Percentiles rank a stretch among this genome's conserved stretches.
These are phyloP conservation scores for Gyps fulvus DNA, from an alignment of 2,113 vertebrate genomes.

Conservation along the genomic window DNA sequence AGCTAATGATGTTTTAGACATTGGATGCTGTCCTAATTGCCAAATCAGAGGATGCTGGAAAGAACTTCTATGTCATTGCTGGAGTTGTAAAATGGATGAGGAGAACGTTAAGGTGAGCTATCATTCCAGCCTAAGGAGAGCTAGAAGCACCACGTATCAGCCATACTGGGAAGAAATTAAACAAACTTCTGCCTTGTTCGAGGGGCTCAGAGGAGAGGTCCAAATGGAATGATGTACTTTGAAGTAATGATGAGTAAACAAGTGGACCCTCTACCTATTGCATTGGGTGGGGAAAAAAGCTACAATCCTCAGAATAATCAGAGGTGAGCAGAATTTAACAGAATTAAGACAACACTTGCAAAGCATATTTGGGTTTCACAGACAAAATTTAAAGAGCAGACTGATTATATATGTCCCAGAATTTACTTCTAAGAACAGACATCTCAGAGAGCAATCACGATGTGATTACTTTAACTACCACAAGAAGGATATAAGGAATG, in stretches of 20 bases:
- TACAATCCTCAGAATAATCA: not conserved
- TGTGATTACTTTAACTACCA: not conserved
- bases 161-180: not conserved
- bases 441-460: not conserved
- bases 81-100: rapidly evolving
- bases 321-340: not conserved
- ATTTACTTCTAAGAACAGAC: not conserved
- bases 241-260: not conserved
- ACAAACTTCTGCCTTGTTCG: not conserved
- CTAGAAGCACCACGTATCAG: not conserved
- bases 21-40: not conserved
- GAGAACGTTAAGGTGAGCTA: not conserved
- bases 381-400: not conserved
- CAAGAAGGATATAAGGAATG: not conserved
- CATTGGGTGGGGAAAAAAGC: not conserved
- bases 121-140: not conserved
- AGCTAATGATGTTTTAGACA: not conserved
- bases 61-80: not conserved
- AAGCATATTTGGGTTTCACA: not conserved
- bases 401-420: not conserved
- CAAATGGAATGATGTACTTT: not conserved
- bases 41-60: not conserved
- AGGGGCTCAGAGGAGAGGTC: not conserved
- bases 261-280: not conserved
- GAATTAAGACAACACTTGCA: not conserved